Evolutionary conservation across 1,140 invertebrate species (phyloP).

Genomic region (Neodiprion pinetum): DNA sequence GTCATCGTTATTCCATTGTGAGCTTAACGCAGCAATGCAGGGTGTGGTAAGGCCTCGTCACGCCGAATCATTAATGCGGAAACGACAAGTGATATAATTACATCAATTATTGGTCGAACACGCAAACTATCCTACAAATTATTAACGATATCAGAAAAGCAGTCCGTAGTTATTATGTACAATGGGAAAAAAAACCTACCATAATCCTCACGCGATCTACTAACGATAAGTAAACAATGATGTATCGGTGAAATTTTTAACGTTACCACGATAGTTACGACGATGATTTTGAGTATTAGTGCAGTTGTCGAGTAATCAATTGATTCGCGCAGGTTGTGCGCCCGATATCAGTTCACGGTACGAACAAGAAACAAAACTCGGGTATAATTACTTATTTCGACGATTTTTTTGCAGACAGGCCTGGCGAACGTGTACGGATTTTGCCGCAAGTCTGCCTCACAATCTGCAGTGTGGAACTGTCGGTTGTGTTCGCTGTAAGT

Average conservation of each 20-base stretch:
- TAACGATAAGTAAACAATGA: neutral
- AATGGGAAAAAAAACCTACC: neutral
- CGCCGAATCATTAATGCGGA: neutral
- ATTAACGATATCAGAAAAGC: no score
- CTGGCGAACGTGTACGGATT: constrained; percentile 30
- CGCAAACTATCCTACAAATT: neutral
- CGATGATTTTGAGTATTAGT: no score
- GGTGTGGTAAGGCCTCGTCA: neutral
- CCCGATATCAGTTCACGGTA: neutral
- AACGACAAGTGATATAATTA: neutral
- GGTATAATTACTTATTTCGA: constrained; percentile 45
- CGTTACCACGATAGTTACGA: no score
- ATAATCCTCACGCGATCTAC: neutral
- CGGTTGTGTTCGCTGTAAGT: constrained; percentile 62
- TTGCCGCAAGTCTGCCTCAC: constrained; percentile 36
- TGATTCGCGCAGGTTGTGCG: no score
- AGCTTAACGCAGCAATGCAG: neutral
- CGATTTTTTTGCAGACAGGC: constrained; percentile 52
- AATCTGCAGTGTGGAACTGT: constrained; percentile 43
- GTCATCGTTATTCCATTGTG: neutral
- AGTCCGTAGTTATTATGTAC: neutral
- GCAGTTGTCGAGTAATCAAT: neutral
- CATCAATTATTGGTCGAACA: neutral
- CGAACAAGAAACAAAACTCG: no score
- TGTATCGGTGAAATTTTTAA: no score